phyloP scores from a whole-genome alignment of 23 tunicate species.

The Pegea sp. region DNA sequence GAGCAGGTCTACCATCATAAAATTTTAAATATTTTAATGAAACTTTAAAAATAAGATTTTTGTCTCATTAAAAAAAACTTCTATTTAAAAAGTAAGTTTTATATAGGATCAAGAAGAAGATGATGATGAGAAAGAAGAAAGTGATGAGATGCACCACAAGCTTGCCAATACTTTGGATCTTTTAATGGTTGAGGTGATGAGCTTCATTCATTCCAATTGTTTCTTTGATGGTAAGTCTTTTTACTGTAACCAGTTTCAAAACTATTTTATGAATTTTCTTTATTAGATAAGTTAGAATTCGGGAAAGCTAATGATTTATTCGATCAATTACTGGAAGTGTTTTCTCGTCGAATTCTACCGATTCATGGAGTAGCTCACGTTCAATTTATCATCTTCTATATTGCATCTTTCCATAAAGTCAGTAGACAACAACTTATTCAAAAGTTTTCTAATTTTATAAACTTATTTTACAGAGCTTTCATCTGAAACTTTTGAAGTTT shows the following conservation, averaged over 20 bases:
- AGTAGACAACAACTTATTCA: no score
- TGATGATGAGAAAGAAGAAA: slow-evolving; percentile 5
- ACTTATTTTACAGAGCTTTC: slow-evolving; percentile 9
- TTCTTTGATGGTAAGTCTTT: slow-evolving; percentile 10
- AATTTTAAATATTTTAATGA: no score
- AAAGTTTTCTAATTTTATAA: background rate
- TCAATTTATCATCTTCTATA: slow-evolving; percentile 42
- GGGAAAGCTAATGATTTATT: slow-evolving; percentile 14
- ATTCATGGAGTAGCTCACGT: slow-evolving; percentile 28
- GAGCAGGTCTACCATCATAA: no score
- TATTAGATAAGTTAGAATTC: slow-evolving; percentile 15
- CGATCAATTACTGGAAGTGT: slow-evolving; percentile 22
- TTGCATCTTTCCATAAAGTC: no score
- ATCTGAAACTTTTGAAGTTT: slow-evolving; percentile 10
- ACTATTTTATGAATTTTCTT: background rate
- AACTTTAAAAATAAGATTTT: no score
- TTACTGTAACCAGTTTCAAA: background rate
- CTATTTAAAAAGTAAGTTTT: no score
- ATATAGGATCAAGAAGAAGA: slow-evolving; percentile 10
- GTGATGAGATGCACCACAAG: slow-evolving; percentile 15
- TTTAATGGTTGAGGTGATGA: slow-evolving; percentile 14
- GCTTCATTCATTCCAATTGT: slow-evolving; percentile 20
- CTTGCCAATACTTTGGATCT: slow-evolving; percentile 26
- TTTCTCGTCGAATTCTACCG: slow-evolving; percentile 31
- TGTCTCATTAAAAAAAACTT: no score